Evolutionary conservation across 2,888 invertebrate species (phyloP).

Genomic region (Drosophila siamana): DNA sequence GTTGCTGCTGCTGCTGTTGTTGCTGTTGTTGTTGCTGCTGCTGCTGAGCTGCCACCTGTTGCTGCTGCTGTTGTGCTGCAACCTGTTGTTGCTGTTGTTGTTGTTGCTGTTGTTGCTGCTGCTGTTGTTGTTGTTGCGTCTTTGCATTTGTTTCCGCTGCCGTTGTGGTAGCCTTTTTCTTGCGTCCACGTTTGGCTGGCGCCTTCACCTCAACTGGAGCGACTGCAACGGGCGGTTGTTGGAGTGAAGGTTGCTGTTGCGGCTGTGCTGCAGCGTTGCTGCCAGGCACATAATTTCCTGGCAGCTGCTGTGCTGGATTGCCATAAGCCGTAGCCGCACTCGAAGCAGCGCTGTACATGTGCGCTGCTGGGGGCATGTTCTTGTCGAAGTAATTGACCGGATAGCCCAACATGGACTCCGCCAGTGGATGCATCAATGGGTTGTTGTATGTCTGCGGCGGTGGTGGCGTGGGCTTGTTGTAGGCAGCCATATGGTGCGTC

Average conservation of each 20-base stretch:
- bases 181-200: constrained; percentile 81
- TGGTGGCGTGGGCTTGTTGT: constrained; percentile 82
- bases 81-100: constrained; percentile 64
- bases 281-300: constrained; percentile 70
- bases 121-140: constrained; percentile 56
- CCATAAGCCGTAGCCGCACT: constrained; percentile 74
- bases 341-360: constrained; percentile 86
- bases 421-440: constrained; percentile 80
- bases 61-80: constrained; percentile 54
- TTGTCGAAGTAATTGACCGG: constrained; percentile 87
- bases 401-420: constrained; percentile 82
- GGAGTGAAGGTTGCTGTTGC: constrained; percentile 41
- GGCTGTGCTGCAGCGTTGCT: constrained; percentile 57
- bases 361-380: constrained; percentile 87
- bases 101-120: constrained; percentile 52
- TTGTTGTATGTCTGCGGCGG: constrained; percentile 83
- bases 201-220: constrained; percentile 61
- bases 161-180: constrained; percentile 79
- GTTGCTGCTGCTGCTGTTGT: constrained; percentile 62
- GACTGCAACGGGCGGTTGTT: constrained; percentile 39
- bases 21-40: constrained; percentile 61
- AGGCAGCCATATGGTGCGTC: constrained; percentile 82
- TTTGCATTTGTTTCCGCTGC: constrained; percentile 77
- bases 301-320: constrained; percentile 77
- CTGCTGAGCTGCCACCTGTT: constrained; percentile 56